These are phyloP conservation scores for Lobophora halterata DNA, from an alignment of 2,888 invertebrate genomes.

Conservation along the genomic window DNA sequence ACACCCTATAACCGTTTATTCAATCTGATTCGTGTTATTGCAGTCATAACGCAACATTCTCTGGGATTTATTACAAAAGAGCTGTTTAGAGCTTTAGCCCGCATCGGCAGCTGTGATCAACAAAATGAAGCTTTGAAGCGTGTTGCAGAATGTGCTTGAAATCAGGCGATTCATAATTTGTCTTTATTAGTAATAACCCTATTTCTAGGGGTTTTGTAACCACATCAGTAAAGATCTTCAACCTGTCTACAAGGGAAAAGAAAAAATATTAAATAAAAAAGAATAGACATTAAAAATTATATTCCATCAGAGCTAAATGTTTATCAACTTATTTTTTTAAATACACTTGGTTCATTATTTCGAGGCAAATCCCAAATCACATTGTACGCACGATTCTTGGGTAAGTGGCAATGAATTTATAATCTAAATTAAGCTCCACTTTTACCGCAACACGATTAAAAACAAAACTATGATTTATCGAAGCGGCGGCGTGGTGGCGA, in stretches of 20 bases:
- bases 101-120: slow-evolving; percentile 63
- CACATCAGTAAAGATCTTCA: too few relatives aligned
- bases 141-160: slow-evolving; percentile 15
- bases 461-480: slow-evolving; percentile 59
- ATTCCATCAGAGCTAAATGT: too few relatives aligned
- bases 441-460: slow-evolving; percentile 32
- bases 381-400: not conserved
- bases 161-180: not conserved
- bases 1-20: slow-evolving; percentile 57
- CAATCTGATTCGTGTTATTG: slow-evolving; percentile 75
- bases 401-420: not conserved
- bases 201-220: too few relatives aligned
- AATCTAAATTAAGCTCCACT: slow-evolving; percentile 1
- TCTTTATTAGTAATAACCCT: not conserved
- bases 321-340: too few relatives aligned
- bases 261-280: too few relatives aligned
- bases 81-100: slow-evolving; percentile 63
- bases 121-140: slow-evolving; percentile 64
- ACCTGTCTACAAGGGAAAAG: too few relatives aligned
- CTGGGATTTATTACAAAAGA: slow-evolving; percentile 71
- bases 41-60: slow-evolving; percentile 66
- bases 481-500: slow-evolving; percentile 47
- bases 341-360: too few relatives aligned
- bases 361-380: too few relatives aligned
- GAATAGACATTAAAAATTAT: too few relatives aligned